These are phyloP conservation scores for Drosophila azteca DNA, from an alignment of 1,140 invertebrate species.

Conservation along the genomic window DNA sequence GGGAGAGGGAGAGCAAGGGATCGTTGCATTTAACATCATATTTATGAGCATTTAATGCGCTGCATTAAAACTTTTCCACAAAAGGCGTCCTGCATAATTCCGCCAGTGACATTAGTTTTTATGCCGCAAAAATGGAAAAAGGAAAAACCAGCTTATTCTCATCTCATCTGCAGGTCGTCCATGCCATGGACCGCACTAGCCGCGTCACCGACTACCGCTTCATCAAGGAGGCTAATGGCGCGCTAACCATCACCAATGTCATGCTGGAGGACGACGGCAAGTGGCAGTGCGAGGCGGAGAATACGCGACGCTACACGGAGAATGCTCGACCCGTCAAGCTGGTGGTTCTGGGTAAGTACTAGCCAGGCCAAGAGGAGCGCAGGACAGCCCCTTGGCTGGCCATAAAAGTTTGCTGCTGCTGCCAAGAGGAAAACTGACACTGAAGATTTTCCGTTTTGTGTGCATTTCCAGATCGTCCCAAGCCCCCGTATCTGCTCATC, in stretches of 20 bases:
- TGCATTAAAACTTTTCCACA: slow-evolving; percentile 62
- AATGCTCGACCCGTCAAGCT: slow-evolving; percentile 87
- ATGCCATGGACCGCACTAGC: slow-evolving; percentile 85
- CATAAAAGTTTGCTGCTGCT: slow-evolving; percentile 30
- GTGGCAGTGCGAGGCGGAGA: slow-evolving; percentile 88
- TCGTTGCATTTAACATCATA: slow-evolving; percentile 53
- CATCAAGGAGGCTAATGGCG: slow-evolving; percentile 86
- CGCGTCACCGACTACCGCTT: slow-evolving; percentile 85
- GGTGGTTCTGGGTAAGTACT: slow-evolving; percentile 87
- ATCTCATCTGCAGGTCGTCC: slow-evolving; percentile 77
- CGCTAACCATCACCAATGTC: slow-evolving; percentile 88
- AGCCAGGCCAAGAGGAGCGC: neutral
- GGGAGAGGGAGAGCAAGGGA: neutral
- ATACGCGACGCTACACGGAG: slow-evolving; percentile 86
- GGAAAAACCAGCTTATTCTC: neutral
- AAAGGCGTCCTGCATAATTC: slow-evolving; percentile 63
- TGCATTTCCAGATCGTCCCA: slow-evolving; percentile 87
- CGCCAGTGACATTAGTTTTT: slow-evolving; percentile 57
- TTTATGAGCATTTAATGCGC: slow-evolving; percentile 66
- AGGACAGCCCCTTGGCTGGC: neutral
- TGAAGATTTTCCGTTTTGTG: neutral
- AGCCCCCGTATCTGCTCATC: slow-evolving; percentile 91
- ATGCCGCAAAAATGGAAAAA: slow-evolving; percentile 25
- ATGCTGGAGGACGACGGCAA: slow-evolving; percentile 88
- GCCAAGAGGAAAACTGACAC: no score